Percentiles rank a stretch among this genome's conserved stretches.
These are phyloP conservation scores for Scelioninae gen. 1 DNA, from an alignment of 2,888 invertebrate genomes.

Conservation along the genomic window DNA sequence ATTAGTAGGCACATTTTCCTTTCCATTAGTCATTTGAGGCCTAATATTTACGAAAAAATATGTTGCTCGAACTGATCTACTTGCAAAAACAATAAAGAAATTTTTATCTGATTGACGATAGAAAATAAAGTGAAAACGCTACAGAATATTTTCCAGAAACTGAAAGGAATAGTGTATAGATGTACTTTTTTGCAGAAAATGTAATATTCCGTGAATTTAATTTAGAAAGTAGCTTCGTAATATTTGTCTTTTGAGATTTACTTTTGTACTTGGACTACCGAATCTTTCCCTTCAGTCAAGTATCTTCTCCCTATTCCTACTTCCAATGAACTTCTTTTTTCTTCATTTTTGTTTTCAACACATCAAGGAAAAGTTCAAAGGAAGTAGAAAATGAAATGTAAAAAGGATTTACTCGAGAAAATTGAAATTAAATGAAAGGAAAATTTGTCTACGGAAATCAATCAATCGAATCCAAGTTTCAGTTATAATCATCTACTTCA, in stretches of 20 bases:
- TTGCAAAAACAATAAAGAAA: background rate
- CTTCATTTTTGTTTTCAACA: background rate
- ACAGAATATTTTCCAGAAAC: constrained; percentile 2
- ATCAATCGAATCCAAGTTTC: constrained; percentile 34
- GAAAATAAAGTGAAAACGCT: background rate
- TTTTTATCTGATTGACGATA: background rate
- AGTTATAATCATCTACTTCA: background rate
- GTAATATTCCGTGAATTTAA: constrained; percentile 11
- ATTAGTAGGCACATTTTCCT: constrained; percentile 49
- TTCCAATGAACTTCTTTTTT: too few relatives aligned
- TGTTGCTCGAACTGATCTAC: background rate
- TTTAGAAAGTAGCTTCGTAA: constrained; percentile 19
- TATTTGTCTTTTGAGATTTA: constrained; percentile 14
- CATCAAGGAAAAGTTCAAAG: background rate
- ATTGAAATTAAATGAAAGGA: constrained; percentile 40
- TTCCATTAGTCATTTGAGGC: constrained; percentile 1
- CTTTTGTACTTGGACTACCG: background rate
- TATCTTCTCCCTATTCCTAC: background rate
- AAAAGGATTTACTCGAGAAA: background rate
- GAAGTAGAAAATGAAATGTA: constrained; percentile 10
- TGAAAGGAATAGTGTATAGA: background rate
- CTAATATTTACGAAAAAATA: background rate
- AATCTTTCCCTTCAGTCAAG: background rate
- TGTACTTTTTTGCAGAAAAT: constrained; percentile 9
- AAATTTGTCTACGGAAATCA: constrained; percentile 54